These are phyloP conservation scores for Galbula dea DNA, from an alignment of 2,113 vertebrate species.

Conservation along the genomic window DNA sequence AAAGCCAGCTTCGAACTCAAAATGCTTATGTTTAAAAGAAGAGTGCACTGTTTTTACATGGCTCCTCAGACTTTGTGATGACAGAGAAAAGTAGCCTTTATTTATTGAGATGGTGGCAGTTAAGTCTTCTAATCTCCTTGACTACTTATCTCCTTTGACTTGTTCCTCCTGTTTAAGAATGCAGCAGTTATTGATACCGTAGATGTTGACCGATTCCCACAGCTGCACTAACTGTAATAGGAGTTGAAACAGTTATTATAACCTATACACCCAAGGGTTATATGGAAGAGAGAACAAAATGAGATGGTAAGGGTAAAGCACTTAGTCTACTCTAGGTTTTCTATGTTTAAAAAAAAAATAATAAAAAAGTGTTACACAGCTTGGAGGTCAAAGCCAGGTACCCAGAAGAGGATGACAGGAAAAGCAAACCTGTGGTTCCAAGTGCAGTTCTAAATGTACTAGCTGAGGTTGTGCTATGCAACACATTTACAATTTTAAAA, in stretches of 20 bases:
- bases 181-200: background rate
- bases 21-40: background rate
- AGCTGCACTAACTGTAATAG: background rate
- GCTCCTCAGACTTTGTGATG: background rate
- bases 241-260: conserved; percentile 13
- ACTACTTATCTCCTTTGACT: background rate
- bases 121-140: background rate
- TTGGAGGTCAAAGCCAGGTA: background rate
- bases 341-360: background rate
- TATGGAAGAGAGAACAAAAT: conserved; percentile 25
- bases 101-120: background rate
- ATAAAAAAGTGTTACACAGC: background rate
- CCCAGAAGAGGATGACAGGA: background rate
- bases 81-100: background rate
- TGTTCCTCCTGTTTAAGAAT: conserved; percentile 21
- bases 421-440: background rate
- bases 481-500: background rate
- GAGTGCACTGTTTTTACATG: background rate
- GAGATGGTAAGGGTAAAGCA: background rate
- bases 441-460: background rate
- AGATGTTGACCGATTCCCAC: background rate
- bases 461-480: background rate
- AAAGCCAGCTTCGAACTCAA: background rate
- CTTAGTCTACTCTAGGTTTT: background rate
- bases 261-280: background rate